These are phyloP conservation scores for Caenorhabditis macrosperma DNA, from an alignment of 2,888 invertebrate species.

Conservation along the genomic window DNA sequence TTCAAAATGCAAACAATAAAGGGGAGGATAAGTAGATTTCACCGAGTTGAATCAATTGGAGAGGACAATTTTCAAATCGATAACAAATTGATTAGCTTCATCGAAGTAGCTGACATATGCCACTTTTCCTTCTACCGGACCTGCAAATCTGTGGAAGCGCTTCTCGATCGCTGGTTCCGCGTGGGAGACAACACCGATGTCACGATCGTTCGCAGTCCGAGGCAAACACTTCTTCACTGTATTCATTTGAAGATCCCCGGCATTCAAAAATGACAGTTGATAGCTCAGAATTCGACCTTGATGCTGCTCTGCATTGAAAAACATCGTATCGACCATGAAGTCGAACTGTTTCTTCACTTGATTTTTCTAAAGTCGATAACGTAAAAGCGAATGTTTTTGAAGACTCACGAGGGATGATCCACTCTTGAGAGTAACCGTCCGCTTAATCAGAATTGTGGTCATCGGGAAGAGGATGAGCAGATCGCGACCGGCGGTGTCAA, in stretches of 20 bases:
- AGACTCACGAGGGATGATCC: conserved; percentile 19
- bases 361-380: conserved; percentile 1
- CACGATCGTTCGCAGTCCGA: neutral
- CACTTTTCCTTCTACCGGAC: neutral
- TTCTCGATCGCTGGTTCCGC: conserved; percentile 9
- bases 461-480: conserved; percentile 27
- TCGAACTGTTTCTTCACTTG: conserved; percentile 42
- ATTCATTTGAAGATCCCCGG: conserved; percentile 1
- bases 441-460: conserved; percentile 9
- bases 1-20: neutral
- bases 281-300: neutral
- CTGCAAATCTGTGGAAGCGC: neutral
- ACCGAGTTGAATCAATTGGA: neutral
- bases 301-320: conserved; percentile 26
- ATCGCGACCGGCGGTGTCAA: conserved; percentile 28
- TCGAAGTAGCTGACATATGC: conserved; percentile 24
- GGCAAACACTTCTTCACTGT: conserved; percentile 23
- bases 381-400: neutral
- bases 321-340: conserved; percentile 14
- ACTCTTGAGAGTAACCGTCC: neutral
- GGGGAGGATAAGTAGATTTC: neutral
- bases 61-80: conserved; percentile 27
- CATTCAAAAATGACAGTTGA: conserved; percentile 15
- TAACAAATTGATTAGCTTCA: conserved; percentile 8
- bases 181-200: conserved; percentile 15